Base-by-base conservation (phyloP, 2,888 invertebrate genomes). In the Oasisia sp. region DNA sequence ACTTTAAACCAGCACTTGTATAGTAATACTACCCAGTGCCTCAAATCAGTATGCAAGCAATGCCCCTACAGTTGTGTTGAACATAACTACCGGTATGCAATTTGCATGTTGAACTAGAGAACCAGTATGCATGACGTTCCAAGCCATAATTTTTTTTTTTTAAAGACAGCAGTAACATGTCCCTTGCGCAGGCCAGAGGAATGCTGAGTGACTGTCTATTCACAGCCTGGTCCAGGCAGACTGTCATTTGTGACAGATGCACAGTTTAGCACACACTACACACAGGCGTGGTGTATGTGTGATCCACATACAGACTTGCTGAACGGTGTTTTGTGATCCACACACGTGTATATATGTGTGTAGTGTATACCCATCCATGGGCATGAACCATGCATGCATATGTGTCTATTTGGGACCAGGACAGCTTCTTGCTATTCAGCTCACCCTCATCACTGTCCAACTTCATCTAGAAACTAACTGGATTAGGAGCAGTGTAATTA, bases 101-200 rank as follows among this genome's bases (percentile, higher is more conserved):
- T 74, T 74, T 50, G 50, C 50, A 50, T 50, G 50, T 50, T 14
- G 50, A 50, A 56, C 56, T 56, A 56, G 7, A 0, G 56, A 56
- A n/a, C 74, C 74, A 74, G n/a, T n/a, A 74, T 74, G n/a, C 74
- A 74, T 74, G 74, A 74, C n/a, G n/a, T 74, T 74, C 74, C 74
- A 74, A 74, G 74, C 14, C 74, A 27, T 27, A 74, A 5, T 19
- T 12, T 12, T 14, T 19, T 5, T 19, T 5, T 58, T 19, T 74
- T 1, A 74, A n/a, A 27, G 27, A 74, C n/a, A 74, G 7, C 27
- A n/a, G 74, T 74, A 19, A 27, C 7, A 27, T 74, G 27, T 74
- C 14, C 19, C 74, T 74, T 5, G 7, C 4, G 27, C 27, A 74
- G 7, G n/a, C 74, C 74, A 74, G 27, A 74, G 5, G 19, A 74